Base-by-base conservation (phyloP, 2,113 vertebrate genomes). In the Fregetta grallaria region DNA sequence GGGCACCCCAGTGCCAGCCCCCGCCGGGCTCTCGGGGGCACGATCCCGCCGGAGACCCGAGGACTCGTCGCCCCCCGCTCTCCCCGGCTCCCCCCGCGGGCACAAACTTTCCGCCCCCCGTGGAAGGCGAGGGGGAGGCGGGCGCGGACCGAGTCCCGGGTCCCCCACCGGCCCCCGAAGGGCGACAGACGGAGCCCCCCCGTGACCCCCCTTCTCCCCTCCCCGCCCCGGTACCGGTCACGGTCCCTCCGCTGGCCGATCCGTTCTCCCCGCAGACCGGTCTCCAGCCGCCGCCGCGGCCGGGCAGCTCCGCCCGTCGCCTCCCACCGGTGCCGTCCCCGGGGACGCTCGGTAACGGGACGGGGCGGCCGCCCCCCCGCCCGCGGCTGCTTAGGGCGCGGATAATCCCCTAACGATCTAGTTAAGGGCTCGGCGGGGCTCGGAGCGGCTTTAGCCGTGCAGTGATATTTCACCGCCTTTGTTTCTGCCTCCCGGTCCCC, bases 341-440 rank as follows among this genome's bases (percentile, higher is more conserved):
- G 42, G 66, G 49, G 88, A 26, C 83, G 19, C 75, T 62, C 88
- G 52, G 85, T 83, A 92, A 78, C 78, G 90, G 95, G 86, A 85
- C 92, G 88, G 94, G 71, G 75, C 63, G 80, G 79, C 65, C 65
- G 68, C 58, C 42, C 72, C 45, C 80, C 47, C 58, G 59, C 79
- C 86, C 45, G 44, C 30, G 32, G 52, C 82, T 71, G 76, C 70
- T 76, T 34, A 63, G 90, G 86, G 77, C 59, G 62, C 66, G 61
- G 92, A 87, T 96, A 92, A 96, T 92, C 94, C 78, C n/a, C 77
- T 95, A 96, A 95, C 79, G 65, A 96, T 95, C 91, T 61, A 71
- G 90, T 97, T 96, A 97, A 94, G 80, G 82, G 92, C 92, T 97
- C 92, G 38, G 71, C 53, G 75, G 76, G 75, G 88, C 83, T 88